phyloP scores from a whole-genome alignment of 2,888 invertebrate genomes.

The Ditula angustiorana region DNA sequence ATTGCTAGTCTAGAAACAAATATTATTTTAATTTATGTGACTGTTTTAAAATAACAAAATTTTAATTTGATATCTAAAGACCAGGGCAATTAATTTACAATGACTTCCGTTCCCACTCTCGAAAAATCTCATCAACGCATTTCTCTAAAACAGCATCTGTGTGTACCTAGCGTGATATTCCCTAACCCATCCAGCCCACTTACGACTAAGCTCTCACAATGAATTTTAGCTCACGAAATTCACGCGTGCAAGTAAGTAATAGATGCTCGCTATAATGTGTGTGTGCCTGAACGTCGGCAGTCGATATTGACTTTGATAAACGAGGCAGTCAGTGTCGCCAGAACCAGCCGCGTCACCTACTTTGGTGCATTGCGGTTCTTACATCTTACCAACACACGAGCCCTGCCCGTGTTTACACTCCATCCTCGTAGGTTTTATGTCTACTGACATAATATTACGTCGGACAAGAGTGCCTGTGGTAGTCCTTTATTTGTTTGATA shows the following conservation, averaged over 20 bases:
- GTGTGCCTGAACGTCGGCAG: constrained; percentile 71
- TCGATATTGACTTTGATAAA: constrained; percentile 85
- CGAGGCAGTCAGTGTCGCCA: constrained; percentile 79
- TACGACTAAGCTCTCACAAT: constrained; percentile 11
- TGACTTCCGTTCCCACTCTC: neutral
- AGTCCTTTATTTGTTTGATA: constrained; percentile 74
- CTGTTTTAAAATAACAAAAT: no score
- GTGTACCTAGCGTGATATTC: neutral
- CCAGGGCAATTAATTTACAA: no score
- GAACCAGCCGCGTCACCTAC: constrained; percentile 79
- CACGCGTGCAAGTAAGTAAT: constrained; percentile 40
- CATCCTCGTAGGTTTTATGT: constrained; percentile 78
- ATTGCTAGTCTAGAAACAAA: no score
- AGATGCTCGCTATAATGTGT: constrained; percentile 58
- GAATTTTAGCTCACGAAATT: constrained; percentile 38
- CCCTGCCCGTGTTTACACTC: constrained; percentile 78
- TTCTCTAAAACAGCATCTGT: neutral
- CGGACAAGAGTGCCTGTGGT: constrained; percentile 67
- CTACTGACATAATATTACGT: constrained; percentile 74
- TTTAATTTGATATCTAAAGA: no score
- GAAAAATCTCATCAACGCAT: neutral
- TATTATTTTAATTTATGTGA: no score
- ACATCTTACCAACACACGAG: constrained; percentile 57
- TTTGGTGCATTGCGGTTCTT: constrained; percentile 82
- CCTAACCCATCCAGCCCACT: neutral